Percentiles rank a stretch among this genome's conserved stretches.
phyloP scores from a whole-genome alignment of 2,113 vertebrate species.

The Ginglymostoma cirratum region DNA sequence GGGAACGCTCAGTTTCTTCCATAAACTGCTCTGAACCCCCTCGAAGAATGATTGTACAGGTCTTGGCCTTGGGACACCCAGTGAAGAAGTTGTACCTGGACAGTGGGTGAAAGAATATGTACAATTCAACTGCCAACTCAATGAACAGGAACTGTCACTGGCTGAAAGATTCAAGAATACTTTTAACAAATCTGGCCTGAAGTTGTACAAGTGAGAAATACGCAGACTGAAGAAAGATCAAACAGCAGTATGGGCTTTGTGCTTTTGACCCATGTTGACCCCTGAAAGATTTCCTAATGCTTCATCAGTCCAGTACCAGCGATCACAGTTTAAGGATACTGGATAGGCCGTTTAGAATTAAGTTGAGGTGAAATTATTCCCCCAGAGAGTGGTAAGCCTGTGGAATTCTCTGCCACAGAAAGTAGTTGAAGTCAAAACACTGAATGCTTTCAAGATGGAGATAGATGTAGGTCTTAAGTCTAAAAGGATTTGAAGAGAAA shows the following conservation, averaged over 20 bases:
- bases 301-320: not conserved
- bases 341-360: too few species aligned
- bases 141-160: not conserved
- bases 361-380: too few species aligned
- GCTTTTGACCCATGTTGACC: not conserved
- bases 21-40: constrained; percentile 95
- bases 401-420: too few species aligned
- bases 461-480: too few species aligned
- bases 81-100: constrained; percentile 90
- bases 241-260: not conserved
- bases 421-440: too few species aligned
- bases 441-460: too few species aligned
- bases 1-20: constrained; percentile 91
- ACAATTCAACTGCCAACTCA: not conserved
- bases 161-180: not conserved
- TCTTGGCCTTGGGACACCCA: constrained; percentile 87
- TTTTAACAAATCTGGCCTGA: not conserved
- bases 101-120: not conserved
- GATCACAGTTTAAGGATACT: not conserved
- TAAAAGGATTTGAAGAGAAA: too few species aligned
- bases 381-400: too few species aligned
- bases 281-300: not conserved
- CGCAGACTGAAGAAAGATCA: not conserved
- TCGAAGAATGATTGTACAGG: constrained; percentile 88
- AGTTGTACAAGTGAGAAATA: not conserved